Percentiles rank a stretch among this genome's conserved stretches.
Conservation (phyloP, 2,113 vertebrate genomes). For the Vireo altiloquus region DNA sequence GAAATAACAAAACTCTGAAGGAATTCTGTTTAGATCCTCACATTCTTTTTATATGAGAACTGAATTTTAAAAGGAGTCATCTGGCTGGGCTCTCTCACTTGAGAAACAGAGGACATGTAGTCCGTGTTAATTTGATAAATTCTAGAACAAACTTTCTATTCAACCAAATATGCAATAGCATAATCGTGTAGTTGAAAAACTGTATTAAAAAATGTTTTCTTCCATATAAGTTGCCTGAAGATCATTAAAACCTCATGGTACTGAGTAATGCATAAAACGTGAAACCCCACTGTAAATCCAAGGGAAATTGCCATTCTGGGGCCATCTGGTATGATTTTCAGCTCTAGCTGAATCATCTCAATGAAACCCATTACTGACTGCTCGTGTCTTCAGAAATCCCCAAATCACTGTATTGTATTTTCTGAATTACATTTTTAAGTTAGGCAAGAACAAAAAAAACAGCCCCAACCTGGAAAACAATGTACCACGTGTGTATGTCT, state of each 20-base stretch:
- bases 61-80: not conserved
- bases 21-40: slow-evolving; percentile 4
- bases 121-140: not conserved
- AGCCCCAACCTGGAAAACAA: not conserved
- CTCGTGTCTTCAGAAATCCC: not conserved
- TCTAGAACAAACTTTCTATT: not conserved
- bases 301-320: not conserved
- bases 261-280: not conserved
- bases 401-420: not conserved
- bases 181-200: not conserved
- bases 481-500: not conserved
- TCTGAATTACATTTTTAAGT: not conserved
- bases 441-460: not conserved
- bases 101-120: not conserved
- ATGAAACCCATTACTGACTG: not conserved
- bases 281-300: slow-evolving; percentile 5
- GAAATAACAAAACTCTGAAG: slow-evolving; percentile 4
- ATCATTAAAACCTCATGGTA: not conserved
- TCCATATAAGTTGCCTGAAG: not conserved
- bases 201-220: not conserved
- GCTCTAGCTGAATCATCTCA: not conserved
- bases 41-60: slow-evolving; percentile 19
- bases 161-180: not conserved
- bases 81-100: not conserved
- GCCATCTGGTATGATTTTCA: not conserved